Conservation (phyloP, 2,113 vertebrate genomes). For the Trichechus manatus region DNA sequence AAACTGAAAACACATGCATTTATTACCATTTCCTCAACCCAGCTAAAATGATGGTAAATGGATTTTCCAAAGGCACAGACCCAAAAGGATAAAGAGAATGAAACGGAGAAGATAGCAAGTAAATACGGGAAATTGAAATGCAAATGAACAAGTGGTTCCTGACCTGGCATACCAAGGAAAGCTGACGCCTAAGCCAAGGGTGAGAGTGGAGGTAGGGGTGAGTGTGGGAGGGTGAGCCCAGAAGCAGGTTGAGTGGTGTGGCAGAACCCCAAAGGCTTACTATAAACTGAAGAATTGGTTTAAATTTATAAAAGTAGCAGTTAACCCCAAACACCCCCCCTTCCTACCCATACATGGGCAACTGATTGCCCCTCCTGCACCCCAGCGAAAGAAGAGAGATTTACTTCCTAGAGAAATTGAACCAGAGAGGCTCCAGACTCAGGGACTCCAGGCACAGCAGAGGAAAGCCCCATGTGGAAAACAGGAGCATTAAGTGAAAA, state of each 20-base stretch:
- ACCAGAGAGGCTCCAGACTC: not conserved
- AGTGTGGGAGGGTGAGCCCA: not conserved
- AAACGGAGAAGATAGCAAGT: not conserved
- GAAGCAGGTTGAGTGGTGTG: not conserved
- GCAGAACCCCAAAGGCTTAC: not conserved
- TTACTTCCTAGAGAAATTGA: constrained; percentile 35
- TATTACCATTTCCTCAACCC: not conserved
- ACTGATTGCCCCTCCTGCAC: fast-evolving
- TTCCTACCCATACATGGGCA: fast-evolving
- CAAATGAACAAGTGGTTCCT: not conserved
- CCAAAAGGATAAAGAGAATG: not conserved
- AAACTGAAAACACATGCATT: not conserved
- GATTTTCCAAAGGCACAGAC: not conserved
- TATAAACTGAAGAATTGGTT: not conserved
- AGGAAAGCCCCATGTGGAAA: not conserved
- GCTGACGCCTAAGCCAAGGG: not conserved
- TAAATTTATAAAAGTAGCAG: not conserved
- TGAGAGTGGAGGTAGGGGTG: not conserved
- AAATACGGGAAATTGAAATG: not conserved
- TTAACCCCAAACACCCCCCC: not conserved
- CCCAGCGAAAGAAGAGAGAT: not conserved
- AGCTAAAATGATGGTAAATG: not conserved
- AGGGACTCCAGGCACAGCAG: not conserved
- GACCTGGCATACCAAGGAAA: not conserved
- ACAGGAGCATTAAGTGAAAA: not conserved